phyloP scores from a whole-genome alignment of 2,797 vertebrate species.

The Neosilurus hyrtlii region DNA sequence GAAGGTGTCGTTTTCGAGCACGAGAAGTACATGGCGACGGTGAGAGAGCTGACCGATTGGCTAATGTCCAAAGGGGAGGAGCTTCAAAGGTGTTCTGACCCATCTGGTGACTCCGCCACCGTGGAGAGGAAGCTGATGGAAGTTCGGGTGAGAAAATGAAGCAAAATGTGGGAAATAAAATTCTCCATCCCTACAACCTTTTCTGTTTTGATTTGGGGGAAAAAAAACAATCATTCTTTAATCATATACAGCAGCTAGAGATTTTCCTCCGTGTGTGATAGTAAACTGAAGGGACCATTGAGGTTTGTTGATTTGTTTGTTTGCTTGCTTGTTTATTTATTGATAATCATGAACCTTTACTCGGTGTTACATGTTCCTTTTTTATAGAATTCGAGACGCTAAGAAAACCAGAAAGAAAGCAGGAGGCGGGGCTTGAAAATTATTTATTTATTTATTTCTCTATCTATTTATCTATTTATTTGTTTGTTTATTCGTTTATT shows the following conservation, averaged over 20 bases:
- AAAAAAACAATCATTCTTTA: too few relatives aligned
- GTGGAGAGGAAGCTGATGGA: constrained; percentile 84
- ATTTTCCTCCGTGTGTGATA: too few relatives aligned
- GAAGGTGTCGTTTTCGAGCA: constrained; percentile 92
- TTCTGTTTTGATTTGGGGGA: neutral
- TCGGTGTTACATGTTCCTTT: too few relatives aligned
- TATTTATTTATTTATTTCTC: too few relatives aligned
- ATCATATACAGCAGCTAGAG: too few relatives aligned
- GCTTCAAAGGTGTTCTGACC: constrained; percentile 91
- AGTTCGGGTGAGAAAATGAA: constrained; percentile 80
- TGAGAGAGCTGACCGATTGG: constrained; percentile 95
- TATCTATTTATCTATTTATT: too few relatives aligned
- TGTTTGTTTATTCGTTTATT: too few relatives aligned
- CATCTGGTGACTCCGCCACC: constrained; percentile 82
- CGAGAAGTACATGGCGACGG: constrained; percentile 88
- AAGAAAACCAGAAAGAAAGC: neutral
- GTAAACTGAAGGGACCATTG: too few relatives aligned
- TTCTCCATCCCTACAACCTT: neutral
- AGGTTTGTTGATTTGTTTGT: too few relatives aligned
- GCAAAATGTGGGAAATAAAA: neutral
- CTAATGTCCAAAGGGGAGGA: constrained; percentile 93
- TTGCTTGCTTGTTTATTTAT: too few relatives aligned
- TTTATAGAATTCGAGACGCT: too few relatives aligned
- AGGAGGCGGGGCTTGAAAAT: neutral
- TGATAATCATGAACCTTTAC: too few relatives aligned